Conservation (phyloP, 2,113 vertebrate species). For the Bufo bufo region DNA sequence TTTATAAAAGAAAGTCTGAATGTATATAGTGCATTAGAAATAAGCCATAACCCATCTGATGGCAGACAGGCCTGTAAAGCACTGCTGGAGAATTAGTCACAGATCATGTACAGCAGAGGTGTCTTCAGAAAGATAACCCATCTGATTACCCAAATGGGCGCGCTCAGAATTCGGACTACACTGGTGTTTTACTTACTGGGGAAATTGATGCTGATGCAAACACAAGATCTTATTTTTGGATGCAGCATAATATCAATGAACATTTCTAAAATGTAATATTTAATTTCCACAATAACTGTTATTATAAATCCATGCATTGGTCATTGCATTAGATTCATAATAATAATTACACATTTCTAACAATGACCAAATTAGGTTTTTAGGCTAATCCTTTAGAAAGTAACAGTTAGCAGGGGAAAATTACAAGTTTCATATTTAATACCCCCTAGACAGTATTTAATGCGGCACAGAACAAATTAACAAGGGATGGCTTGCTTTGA, state of each 20-base stretch:
- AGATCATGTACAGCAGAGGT: constrained; percentile 30
- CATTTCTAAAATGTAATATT: background rate
- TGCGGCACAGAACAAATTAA: constrained; percentile 62
- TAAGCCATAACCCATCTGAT: constrained; percentile 6
- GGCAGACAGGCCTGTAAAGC: constrained; percentile 5
- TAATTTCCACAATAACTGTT: background rate
- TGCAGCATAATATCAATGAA: background rate
- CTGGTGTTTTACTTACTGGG: background rate
- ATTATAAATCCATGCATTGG: background rate
- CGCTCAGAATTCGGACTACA: background rate
- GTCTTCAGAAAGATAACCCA: constrained; percentile 34
- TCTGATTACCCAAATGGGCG: constrained; percentile 14
- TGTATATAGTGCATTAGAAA: constrained; percentile 5
- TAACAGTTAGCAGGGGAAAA: constrained; percentile 65
- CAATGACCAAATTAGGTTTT: constrained; percentile 44
- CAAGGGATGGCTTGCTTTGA: constrained; percentile 60
- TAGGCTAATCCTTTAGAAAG: constrained; percentile 67
- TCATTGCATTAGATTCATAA: background rate
- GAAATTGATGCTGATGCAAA: background rate
- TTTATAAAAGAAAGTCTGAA: background rate
- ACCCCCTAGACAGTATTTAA: constrained; percentile 72
- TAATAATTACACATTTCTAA: background rate
- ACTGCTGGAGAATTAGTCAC: constrained; percentile 23
- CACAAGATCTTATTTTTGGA: background rate
- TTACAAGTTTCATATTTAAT: constrained; percentile 70